phyloP scores from a whole-genome alignment of 2,888 invertebrate species.

The Helicoverpa assulta region DNA sequence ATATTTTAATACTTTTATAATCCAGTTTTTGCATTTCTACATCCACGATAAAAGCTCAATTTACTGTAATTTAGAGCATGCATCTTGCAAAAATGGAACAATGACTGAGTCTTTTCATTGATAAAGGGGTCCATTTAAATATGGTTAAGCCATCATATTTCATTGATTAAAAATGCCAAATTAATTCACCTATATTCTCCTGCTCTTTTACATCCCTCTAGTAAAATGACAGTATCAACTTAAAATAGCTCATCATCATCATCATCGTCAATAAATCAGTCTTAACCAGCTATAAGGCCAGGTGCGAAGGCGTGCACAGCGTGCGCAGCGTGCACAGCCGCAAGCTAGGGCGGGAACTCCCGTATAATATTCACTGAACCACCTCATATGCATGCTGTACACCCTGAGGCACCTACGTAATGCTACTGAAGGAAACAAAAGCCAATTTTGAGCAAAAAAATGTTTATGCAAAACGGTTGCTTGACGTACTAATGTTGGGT shows the following conservation, averaged over 20 bases:
- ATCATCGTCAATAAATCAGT: background rate
- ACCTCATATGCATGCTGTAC: conserved; percentile 13
- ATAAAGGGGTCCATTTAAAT: too few relatives aligned
- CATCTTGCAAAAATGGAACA: too few relatives aligned
- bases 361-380: conserved; percentile 35
- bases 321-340: background rate
- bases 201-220: background rate
- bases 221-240: background rate
- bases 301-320: background rate
- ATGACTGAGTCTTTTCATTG: too few relatives aligned
- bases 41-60: too few relatives aligned
- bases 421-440: conserved; percentile 54
- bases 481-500: conserved; percentile 35
- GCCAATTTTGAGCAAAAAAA: conserved; percentile 33
- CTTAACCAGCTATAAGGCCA: background rate
- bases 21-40: too few relatives aligned
- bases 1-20: too few relatives aligned
- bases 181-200: background rate
- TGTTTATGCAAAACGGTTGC: conserved; percentile 37
- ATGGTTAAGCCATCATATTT: too few relatives aligned
- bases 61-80: too few relatives aligned
- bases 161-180: too few relatives aligned
- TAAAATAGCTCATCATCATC: background rate
- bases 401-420: conserved; percentile 48
- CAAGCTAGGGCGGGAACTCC: conserved; percentile 1